Percentiles rank a stretch among this genome's conserved stretches.
phyloP scores from a whole-genome alignment of 2,888 invertebrate genomes.

The Onthophagus sagittarius region DNA sequence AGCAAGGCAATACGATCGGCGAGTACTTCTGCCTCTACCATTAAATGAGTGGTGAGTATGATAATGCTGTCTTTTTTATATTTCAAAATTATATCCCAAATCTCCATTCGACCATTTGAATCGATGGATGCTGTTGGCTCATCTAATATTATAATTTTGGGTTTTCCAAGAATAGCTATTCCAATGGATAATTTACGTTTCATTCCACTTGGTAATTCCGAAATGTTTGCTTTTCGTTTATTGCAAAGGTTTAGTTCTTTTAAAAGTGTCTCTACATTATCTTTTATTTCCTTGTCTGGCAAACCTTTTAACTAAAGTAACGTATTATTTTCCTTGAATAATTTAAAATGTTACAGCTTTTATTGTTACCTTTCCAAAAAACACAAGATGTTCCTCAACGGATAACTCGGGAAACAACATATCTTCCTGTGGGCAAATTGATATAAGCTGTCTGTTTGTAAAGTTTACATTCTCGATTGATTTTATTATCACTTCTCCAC shows the following conservation, averaged over 20 bases:
- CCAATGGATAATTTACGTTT: constrained; percentile 83
- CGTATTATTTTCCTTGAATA: neutral
- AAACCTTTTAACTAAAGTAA: constrained; percentile 61
- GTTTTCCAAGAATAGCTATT: constrained; percentile 78
- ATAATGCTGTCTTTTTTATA: constrained; percentile 58
- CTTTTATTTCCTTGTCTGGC: constrained; percentile 45
- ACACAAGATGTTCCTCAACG: constrained; percentile 74
- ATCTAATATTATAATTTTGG: constrained; percentile 65
- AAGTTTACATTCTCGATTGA: neutral
- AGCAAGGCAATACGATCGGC: constrained; percentile 89
- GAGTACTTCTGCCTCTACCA: constrained; percentile 93
- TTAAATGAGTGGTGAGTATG: constrained; percentile 87
- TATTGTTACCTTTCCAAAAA: constrained; percentile 71
- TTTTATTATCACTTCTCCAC: constrained; percentile 67
- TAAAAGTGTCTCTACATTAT: constrained; percentile 57
- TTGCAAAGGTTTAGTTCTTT: constrained; percentile 52
- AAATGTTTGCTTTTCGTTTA: constrained; percentile 60
- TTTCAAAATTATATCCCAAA: constrained; percentile 81
- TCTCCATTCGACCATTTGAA: constrained; percentile 79
- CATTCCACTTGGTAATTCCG: constrained; percentile 86
- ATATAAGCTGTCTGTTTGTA: constrained; percentile 61
- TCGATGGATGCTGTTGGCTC: constrained; percentile 92
- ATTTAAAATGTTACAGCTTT: neutral
- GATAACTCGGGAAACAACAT: constrained; percentile 79
- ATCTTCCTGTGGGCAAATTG: constrained; percentile 90